Evolutionary conservation across 2,797 vertebrate species (phyloP), one percentile per base, ranked within the genome.

Genomic region (Poeciliopsis infans): DNA sequence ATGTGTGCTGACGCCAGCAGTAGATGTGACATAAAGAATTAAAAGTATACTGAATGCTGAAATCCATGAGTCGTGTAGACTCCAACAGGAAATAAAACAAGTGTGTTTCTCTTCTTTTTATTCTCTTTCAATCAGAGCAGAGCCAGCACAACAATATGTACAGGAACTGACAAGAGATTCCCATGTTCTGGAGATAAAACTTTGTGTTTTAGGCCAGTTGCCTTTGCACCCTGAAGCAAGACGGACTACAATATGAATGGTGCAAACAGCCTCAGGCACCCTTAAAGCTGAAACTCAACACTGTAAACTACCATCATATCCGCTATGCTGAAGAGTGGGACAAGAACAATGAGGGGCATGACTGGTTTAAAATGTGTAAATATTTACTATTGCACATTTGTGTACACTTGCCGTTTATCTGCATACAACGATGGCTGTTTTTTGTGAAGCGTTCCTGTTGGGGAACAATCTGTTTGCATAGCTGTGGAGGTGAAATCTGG

Each of bases 401-500:
- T 47, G n/a, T 47, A 69, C 41, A 31, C 4, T 64, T 6, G 64
- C 18, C 20, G 6, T 46, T 55, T 77, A 33, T 66, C 70, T 76
- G 18, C 25, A 41, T 70, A 61, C 49, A 41, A 5, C 43, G 6
- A n/a, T 41, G 61, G 61, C 75, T 83, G 41, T 18, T 47, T 76
- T 74, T 69, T 61, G 28, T 4, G 66, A 71, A 76, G 81, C 20
- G 75, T 86, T 77, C 82, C 82, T 47, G 72, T 75, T 78, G 78
- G 86, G 89, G 87, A 88, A 85, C 87, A 89, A 49, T 74, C 47
- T 72, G 79, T 77, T 76, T 73, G 71, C 76, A 83, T 79, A 57
- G 77, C 88, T 89, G 87, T 71, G 82, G 81, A 87, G 89, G 47
- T 74, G 28, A 90, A 91, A 87, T 86, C 76, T 88, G 86, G 70